Conservation (phyloP, 2,888 invertebrate genomes). For the Coelinius sp. region DNA sequence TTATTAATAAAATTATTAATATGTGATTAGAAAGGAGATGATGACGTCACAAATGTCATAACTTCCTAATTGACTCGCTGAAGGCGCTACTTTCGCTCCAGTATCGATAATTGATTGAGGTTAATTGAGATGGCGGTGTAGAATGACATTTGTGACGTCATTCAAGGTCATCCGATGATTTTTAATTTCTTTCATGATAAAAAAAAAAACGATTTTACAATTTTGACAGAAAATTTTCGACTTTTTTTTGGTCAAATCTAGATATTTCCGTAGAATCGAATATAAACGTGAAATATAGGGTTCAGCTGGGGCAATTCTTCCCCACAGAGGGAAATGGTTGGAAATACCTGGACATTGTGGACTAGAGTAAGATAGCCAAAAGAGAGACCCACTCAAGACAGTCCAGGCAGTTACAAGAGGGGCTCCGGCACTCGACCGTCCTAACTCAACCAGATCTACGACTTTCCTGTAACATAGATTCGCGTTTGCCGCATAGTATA, state of each 20-base stretch:
- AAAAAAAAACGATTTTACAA: too few species aligned
- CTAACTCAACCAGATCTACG: constrained; percentile 55
- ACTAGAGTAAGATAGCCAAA: constrained; percentile 11
- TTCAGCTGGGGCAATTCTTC: constrained; percentile 1
- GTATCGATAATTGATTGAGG: too few species aligned
- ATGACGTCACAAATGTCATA: too few species aligned
- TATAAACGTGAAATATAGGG: not conserved
- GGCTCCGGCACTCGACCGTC: constrained; percentile 44
- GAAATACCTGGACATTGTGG: constrained; percentile 20
- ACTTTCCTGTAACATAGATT: constrained; percentile 56
- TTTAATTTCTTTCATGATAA: too few species aligned
- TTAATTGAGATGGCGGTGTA: too few species aligned
- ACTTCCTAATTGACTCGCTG: too few species aligned
- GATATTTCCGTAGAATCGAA: not conserved
- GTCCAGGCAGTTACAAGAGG: constrained; percentile 38
- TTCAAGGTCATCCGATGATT: too few species aligned
- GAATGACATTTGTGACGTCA: too few species aligned
- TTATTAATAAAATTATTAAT: too few species aligned
- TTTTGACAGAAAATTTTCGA: too few species aligned
- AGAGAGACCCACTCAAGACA: constrained; percentile 26
- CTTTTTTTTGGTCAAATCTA: not conserved
- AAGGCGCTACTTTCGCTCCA: too few species aligned
- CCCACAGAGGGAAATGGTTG: not conserved
- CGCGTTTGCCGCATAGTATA: constrained; percentile 53
- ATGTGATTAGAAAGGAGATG: too few species aligned